A percentile compares a stretch with the other conserved stretches of the same genome.
Evolutionary conservation across 1,140 invertebrate species (phyloP).

Genomic region (Myzus persicae): DNA sequence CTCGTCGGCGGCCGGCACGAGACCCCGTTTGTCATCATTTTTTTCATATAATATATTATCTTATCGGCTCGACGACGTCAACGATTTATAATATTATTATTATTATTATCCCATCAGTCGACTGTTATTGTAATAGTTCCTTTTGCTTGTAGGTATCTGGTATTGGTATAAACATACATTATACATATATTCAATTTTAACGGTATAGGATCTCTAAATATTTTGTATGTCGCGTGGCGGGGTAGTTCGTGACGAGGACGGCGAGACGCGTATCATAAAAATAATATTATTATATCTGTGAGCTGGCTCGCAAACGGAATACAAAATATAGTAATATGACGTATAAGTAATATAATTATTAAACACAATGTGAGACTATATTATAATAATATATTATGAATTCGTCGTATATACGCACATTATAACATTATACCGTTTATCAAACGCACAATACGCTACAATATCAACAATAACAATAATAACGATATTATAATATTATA

Average conservation of each 20-base stretch:
- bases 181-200: not conserved
- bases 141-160: not conserved
- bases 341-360: not conserved
- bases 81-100: not conserved
- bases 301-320: not conserved
- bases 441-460: not conserved
- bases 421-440: not conserved
- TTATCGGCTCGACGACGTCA: not conserved
- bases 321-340: not conserved
- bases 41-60: not conserved
- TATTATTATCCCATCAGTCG: not conserved
- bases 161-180: not conserved
- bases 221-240: not conserved
- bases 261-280: not conserved
- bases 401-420: not conserved
- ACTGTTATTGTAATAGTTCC: not conserved
- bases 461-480: not conserved
- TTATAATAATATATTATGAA: not conserved
- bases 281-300: not conserved
- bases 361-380: not conserved
- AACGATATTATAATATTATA: not conserved
- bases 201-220: not conserved
- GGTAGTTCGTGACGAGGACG: not conserved
- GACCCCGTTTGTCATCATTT: slow-evolving; percentile 8
- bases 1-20: slow-evolving; percentile 35